Conservation (phyloP, 2,113 vertebrate genomes). For the Zosterops pallidus region DNA sequence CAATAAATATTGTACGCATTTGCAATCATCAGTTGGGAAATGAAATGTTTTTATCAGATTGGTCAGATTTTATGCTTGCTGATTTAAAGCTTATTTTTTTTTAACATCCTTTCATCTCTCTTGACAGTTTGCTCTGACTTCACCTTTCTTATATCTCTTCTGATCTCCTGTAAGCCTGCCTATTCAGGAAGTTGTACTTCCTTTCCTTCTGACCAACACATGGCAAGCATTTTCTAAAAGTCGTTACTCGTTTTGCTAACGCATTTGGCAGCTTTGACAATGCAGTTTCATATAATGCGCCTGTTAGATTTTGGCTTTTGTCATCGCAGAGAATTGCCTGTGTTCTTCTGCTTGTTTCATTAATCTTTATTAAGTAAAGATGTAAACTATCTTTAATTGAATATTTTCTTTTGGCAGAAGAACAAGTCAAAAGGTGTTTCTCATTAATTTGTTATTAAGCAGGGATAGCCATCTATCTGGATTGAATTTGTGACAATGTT, state of each 20-base stretch:
- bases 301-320: slow-evolving; percentile 45
- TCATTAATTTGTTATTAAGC: slow-evolving; percentile 72
- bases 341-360: slow-evolving; percentile 63
- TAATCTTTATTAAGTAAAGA: slow-evolving; percentile 74
- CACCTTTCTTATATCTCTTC: slow-evolving; percentile 28
- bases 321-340: slow-evolving; percentile 44
- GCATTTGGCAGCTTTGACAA: slow-evolving; percentile 44
- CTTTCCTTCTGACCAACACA: slow-evolving; percentile 45
- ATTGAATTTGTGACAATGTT: slow-evolving; percentile 62
- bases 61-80: neutral
- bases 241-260: neutral
- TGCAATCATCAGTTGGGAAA: neutral
- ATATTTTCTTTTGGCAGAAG: slow-evolving; percentile 63
- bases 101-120: neutral
- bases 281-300: neutral
- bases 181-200: slow-evolving; percentile 41
- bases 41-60: neutral
- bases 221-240: slow-evolving; percentile 54
- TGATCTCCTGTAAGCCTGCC: slow-evolving; percentile 3
- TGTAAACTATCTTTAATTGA: slow-evolving; percentile 62
- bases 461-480: slow-evolving; percentile 62
- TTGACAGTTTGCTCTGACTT: slow-evolving; percentile 20
- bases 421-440: slow-evolving; percentile 67
- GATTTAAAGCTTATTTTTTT: neutral
- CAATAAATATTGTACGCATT: neutral